Conservation (phyloP, 64 coral and sea anemone species). For the Actinia tenebrosa region DNA sequence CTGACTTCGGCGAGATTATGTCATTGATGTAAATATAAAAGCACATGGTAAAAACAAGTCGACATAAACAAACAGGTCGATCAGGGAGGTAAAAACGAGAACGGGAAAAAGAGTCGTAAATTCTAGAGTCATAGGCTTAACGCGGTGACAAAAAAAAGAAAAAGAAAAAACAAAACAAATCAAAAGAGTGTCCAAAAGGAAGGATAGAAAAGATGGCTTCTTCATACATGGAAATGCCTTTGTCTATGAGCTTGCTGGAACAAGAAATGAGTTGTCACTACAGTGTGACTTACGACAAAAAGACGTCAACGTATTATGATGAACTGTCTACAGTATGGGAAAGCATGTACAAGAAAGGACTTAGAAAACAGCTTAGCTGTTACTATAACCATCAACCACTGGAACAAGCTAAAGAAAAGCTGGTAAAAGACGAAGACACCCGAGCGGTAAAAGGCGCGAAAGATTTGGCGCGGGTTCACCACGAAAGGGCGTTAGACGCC, state of each 20-base stretch:
- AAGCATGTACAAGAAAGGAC: slow-evolving; percentile 28
- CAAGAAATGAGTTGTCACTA: slow-evolving; percentile 24
- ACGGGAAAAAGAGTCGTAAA: no score
- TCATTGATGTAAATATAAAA: slow-evolving; percentile 13
- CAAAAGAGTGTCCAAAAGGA: background rate
- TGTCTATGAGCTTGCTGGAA: slow-evolving; percentile 9
- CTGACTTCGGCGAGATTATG: background rate
- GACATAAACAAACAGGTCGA: slow-evolving; percentile 14
- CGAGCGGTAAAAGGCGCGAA: slow-evolving; percentile 24
- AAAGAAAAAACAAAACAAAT: background rate
- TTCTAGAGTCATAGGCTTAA: background rate
- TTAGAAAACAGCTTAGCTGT: background rate
- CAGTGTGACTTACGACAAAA: slow-evolving; percentile 5
- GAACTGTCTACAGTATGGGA: slow-evolving; percentile 26
- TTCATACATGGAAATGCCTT: background rate
- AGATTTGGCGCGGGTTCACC: slow-evolving; percentile 55
- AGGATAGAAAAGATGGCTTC: slow-evolving; percentile 1
- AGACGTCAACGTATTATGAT: slow-evolving; percentile 12
- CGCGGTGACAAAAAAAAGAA: background rate
- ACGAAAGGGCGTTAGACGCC: slow-evolving; percentile 54
- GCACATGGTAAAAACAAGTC: slow-evolving; percentile 12
- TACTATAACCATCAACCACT: background rate
- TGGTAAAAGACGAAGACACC: background rate
- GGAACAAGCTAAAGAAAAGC: background rate
- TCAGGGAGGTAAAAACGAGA: background rate